A percentile compares a stretch with the other conserved stretches of the same genome.
Conservation (phyloP, 2,797 vertebrate species). For the Lacerta bilineata region DNA sequence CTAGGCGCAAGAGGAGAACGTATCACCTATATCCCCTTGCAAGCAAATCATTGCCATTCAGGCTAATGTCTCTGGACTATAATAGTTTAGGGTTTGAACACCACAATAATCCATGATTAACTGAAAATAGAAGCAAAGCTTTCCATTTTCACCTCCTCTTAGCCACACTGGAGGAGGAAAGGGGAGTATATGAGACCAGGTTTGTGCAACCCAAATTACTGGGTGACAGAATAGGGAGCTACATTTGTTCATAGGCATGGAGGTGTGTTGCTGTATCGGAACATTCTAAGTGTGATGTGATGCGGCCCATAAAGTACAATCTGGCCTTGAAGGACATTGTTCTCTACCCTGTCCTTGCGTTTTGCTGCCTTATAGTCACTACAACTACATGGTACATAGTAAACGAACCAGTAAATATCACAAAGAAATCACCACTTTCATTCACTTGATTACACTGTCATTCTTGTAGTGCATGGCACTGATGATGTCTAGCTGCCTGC, state of each 20-base stretch:
- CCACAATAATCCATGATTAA: background rate
- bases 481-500: background rate
- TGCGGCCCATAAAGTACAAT: background rate
- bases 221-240: background rate
- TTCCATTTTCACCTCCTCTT: background rate
- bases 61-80: background rate
- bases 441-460: background rate
- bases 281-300: background rate
- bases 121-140: background rate
- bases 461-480: background rate
- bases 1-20: background rate
- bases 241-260: background rate
- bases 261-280: too few species aligned
- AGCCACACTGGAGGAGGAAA: background rate
- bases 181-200: background rate
- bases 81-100: background rate
- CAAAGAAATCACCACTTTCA: background rate
- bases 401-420: background rate
- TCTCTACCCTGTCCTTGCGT: background rate
- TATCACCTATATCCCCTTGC: background rate
- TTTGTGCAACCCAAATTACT: background rate
- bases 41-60: background rate
- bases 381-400: background rate
- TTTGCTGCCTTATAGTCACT: background rate
- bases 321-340: background rate